Conservation (phyloP, 2,113 vertebrate species). For the Clarias gariepinus region DNA sequence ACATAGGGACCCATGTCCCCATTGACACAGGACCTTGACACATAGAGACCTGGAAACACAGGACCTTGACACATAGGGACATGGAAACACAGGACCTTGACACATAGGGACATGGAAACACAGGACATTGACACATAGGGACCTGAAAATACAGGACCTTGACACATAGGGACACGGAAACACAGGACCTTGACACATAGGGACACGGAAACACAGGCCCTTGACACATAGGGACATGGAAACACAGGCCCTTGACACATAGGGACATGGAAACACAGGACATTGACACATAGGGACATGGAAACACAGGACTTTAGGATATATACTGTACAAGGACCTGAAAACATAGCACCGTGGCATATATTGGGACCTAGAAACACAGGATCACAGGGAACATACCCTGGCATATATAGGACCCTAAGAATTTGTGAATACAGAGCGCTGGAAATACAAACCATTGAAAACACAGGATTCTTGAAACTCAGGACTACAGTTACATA, state of each 20-base stretch:
- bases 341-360: neutral
- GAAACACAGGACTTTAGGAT: neutral
- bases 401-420: neutral
- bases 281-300: too few species aligned
- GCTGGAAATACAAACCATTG: neutral
- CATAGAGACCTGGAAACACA: too few species aligned
- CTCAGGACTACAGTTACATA: neutral
- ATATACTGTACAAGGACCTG: too few species aligned
- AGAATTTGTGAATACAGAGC: neutral
- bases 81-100: neutral
- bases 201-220: neutral
- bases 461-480: neutral
- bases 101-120: too few species aligned
- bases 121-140: neutral
- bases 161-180: too few species aligned
- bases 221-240: too few species aligned
- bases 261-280: neutral
- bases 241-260: neutral
- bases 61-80: neutral
- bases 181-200: neutral
- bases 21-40: neutral
- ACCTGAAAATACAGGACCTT: neutral
- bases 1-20: too few species aligned
- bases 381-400: too few species aligned
- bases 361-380: too few species aligned